These are phyloP conservation scores for Cylloceria caligata DNA, from an alignment of 2,888 invertebrate species.

Conservation along the genomic window DNA sequence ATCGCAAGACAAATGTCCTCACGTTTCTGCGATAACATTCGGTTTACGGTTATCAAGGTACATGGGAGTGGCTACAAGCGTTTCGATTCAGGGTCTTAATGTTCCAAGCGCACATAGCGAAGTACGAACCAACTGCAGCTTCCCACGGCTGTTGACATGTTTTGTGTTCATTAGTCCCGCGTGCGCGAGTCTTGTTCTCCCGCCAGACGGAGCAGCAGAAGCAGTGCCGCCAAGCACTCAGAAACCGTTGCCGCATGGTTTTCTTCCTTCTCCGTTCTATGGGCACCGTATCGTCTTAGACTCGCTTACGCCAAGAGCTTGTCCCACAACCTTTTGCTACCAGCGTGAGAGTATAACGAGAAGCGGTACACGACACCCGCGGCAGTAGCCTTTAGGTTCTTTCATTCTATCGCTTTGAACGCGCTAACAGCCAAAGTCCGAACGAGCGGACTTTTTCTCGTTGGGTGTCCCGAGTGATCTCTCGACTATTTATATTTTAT, in stretches of 20 bases:
- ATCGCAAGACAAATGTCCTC: neutral
- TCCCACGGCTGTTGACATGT: conserved; percentile 84
- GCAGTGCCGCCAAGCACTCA: conserved; percentile 40
- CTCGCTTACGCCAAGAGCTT: conserved; percentile 47
- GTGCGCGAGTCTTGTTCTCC: conserved; percentile 67
- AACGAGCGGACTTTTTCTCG: conserved; percentile 23
- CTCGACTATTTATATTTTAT: conserved; percentile 27
- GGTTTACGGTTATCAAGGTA: neutral
- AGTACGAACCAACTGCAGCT: conserved; percentile 70
- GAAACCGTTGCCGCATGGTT: conserved; percentile 59
- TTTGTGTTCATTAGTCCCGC: conserved; percentile 83
- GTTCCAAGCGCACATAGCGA: neutral
- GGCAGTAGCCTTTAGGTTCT: conserved; percentile 49
- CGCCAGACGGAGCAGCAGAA: conserved; percentile 23
- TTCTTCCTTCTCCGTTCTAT: conserved; percentile 35
- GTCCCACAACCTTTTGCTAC: conserved; percentile 74
- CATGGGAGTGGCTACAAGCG: conserved; percentile 5
- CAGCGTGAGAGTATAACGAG: conserved; percentile 75
- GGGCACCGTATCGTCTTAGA: conserved; percentile 7
- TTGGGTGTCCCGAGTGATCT: conserved; percentile 51
- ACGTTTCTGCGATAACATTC: neutral
- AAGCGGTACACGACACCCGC: conserved; percentile 31
- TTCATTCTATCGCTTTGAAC: conserved; percentile 37
- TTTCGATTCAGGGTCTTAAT: neutral
- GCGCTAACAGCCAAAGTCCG: conserved; percentile 30